phyloP scores from a whole-genome alignment of 2,797 vertebrate genomes.

The Champsocephalus gunnari region DNA sequence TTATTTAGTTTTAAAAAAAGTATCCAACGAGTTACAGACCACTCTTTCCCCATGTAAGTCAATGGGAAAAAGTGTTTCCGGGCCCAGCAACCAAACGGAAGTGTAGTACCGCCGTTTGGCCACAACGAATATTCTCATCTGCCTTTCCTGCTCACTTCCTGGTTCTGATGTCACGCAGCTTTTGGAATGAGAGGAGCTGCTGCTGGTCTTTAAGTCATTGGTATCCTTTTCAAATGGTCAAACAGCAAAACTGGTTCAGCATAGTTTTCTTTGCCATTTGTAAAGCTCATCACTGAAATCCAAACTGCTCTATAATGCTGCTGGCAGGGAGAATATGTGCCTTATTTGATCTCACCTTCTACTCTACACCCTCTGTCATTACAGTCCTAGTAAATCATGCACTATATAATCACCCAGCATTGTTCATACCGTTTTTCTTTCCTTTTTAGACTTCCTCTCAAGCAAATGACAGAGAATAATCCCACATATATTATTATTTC shows the following conservation, averaged over 20 bases:
- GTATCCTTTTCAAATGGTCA: background rate
- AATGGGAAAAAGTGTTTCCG: no score
- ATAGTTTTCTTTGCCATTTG: background rate
- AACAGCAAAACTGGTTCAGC: background rate
- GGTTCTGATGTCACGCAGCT: background rate
- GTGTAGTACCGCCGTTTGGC: no score
- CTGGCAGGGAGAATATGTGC: slow-evolving; percentile 1
- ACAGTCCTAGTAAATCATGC: slow-evolving; percentile 27
- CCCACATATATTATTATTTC: slow-evolving; percentile 67
- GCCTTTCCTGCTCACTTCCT: slow-evolving; percentile 15
- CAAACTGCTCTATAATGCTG: background rate
- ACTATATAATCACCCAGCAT: slow-evolving; percentile 49
- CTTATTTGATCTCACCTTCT: slow-evolving; percentile 12
- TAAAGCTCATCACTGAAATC: background rate
- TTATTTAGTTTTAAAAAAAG: no score
- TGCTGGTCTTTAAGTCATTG: background rate
- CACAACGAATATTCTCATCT: no score
- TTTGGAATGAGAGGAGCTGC: slow-evolving; percentile 16
- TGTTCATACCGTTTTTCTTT: slow-evolving; percentile 28
- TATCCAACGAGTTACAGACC: no score
- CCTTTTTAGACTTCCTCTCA: slow-evolving; percentile 59
- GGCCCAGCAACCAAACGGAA: no score
- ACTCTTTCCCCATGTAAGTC: no score
- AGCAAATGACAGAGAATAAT: slow-evolving; percentile 60
- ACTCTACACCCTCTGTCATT: background rate